Percentiles rank a stretch among this genome's conserved stretches.
These are phyloP conservation scores for Smithornis capensis DNA, from an alignment of 2,113 vertebrate species.

Conservation along the genomic window DNA sequence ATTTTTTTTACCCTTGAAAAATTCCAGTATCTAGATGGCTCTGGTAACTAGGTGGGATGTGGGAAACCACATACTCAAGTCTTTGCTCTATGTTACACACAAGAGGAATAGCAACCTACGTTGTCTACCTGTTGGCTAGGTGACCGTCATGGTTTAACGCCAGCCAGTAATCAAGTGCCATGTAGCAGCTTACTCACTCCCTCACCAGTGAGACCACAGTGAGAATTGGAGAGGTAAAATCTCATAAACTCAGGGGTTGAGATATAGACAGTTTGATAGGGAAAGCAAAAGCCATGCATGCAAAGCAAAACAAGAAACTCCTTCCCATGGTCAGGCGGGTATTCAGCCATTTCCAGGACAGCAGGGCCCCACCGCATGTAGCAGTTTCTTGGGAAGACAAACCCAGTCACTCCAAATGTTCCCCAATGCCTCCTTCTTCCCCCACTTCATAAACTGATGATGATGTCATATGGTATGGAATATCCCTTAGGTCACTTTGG, in stretches of 20 bases:
- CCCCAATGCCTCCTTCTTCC: not conserved
- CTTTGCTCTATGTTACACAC: not conserved
- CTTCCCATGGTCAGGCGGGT: not conserved
- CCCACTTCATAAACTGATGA: not conserved
- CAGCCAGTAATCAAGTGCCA: not conserved
- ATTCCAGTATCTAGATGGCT: not conserved
- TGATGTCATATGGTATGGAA: not conserved
- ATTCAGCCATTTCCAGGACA: not conserved
- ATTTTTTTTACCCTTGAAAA: not conserved
- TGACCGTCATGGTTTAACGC: not conserved
- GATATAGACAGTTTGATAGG: too few relatives aligned
- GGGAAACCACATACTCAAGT: not conserved
- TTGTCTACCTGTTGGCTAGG: not conserved
- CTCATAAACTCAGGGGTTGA: not conserved
- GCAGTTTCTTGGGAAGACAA: fast-evolving
- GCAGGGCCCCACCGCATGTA: not conserved
- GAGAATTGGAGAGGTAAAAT: not conserved
- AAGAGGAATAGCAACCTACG: not conserved
- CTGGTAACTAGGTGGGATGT: not conserved
- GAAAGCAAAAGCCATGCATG: not conserved
- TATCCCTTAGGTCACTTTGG: not conserved
- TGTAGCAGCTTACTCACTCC: fast-evolving
- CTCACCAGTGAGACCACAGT: not conserved
- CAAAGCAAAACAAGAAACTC: not conserved
- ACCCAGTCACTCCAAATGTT: fast-evolving